A percentile compares a stretch with the other conserved stretches of the same genome.
Evolutionary conservation across 2,888 invertebrate genomes (phyloP).

Genomic region (Drosophila kuntzei): DNA sequence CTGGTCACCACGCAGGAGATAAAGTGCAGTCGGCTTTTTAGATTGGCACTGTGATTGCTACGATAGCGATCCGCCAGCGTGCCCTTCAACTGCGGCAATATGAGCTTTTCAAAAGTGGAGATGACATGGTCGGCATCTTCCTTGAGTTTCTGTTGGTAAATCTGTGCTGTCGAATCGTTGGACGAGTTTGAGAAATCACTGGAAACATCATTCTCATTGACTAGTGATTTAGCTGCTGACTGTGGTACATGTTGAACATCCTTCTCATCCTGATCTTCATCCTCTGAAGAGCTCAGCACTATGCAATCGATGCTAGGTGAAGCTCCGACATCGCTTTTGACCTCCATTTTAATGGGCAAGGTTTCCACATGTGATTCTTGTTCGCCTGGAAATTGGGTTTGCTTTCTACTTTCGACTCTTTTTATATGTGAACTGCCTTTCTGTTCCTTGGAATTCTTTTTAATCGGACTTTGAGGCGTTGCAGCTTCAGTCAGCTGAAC

Average conservation of each 20-base stretch:
- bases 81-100: slow-evolving; percentile 76
- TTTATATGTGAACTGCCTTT: background rate
- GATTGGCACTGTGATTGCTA: slow-evolving; percentile 65
- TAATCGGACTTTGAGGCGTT: slow-evolving; percentile 1
- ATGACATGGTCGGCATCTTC: slow-evolving; percentile 79
- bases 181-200: background rate
- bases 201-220: background rate
- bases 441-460: background rate
- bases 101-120: slow-evolving; percentile 81
- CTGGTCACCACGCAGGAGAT: slow-evolving; percentile 82
- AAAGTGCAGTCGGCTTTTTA: slow-evolving; percentile 73
- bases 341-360: background rate
- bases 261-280: slow-evolving; percentile 28
- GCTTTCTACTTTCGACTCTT: background rate
- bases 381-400: background rate
- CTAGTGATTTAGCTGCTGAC: slow-evolving; percentile 7
- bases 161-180: slow-evolving; percentile 36
- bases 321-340: slow-evolving; percentile 21
- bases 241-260: background rate
- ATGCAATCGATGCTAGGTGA: slow-evolving; percentile 9
- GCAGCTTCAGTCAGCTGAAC: background rate
- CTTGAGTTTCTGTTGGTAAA: slow-evolving; percentile 60
- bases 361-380: background rate
- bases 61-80: slow-evolving; percentile 72
- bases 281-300: slow-evolving; percentile 62